These are phyloP conservation scores for Lasioglossum baleicum DNA, from an alignment of 1,140 invertebrate species.

Conservation along the genomic window DNA sequence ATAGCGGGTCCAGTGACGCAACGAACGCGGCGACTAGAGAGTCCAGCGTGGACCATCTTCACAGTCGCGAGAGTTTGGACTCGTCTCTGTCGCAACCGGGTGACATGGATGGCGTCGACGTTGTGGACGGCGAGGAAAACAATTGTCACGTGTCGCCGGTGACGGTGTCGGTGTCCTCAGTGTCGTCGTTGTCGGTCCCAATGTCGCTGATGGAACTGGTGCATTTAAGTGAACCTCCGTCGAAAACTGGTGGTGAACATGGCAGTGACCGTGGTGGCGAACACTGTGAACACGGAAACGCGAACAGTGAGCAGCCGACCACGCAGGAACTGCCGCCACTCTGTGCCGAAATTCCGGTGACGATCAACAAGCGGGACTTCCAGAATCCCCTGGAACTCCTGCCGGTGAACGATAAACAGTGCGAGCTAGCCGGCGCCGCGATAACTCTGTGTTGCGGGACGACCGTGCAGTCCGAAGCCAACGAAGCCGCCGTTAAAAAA, in stretches of 20 bases:
- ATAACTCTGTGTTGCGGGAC: slow-evolving; percentile 78
- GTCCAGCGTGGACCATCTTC: slow-evolving; percentile 78
- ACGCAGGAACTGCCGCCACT: slow-evolving; percentile 38
- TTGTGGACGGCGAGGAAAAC: slow-evolving; percentile 69
- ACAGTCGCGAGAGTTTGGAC: slow-evolving; percentile 85
- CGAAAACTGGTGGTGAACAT: slow-evolving; percentile 46
- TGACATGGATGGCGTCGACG: slow-evolving; percentile 76
- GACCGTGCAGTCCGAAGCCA: slow-evolving; percentile 68
- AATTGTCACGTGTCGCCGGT: slow-evolving; percentile 50
- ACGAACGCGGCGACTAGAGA: slow-evolving; percentile 74
- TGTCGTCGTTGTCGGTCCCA: slow-evolving; percentile 61
- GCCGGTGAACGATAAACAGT: slow-evolving; percentile 53
- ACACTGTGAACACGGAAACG: slow-evolving; percentile 32
- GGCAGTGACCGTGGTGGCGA: slow-evolving; percentile 24
- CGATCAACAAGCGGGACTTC: slow-evolving; percentile 33
- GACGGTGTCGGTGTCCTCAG: slow-evolving; percentile 53
- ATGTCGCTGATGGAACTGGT: slow-evolving; percentile 66
- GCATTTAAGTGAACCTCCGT: slow-evolving; percentile 54
- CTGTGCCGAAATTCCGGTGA: slow-evolving; percentile 30
- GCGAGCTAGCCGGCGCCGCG: slow-evolving; percentile 74
- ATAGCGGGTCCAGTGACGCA: slow-evolving; percentile 80
- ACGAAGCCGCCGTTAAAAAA: slow-evolving; percentile 60
- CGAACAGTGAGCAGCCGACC: slow-evolving; percentile 52
- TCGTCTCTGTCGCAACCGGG: slow-evolving; percentile 81
- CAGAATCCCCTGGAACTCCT: slow-evolving; percentile 50